phyloP scores from a whole-genome alignment of 2,797 vertebrate genomes.

The Microcaecilia unicolor region DNA sequence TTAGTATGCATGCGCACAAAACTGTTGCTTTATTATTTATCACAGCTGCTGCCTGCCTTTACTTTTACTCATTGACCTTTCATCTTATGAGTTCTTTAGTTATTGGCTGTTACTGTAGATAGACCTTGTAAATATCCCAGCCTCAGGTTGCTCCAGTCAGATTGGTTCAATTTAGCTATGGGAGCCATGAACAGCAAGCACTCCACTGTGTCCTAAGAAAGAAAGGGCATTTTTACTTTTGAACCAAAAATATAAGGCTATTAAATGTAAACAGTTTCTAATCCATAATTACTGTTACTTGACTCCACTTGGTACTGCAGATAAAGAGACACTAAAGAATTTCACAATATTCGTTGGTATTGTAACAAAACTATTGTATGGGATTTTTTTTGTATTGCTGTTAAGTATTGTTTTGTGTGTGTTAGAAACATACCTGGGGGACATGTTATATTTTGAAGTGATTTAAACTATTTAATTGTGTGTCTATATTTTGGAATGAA shows the following conservation, averaged over 20 bases:
- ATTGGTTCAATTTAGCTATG: conserved; percentile 45
- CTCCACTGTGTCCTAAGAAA: conserved; percentile 48
- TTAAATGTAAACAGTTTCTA: conserved; percentile 55
- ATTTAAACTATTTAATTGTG: conserved; percentile 79
- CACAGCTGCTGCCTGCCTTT: conserved; percentile 49
- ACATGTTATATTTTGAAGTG: conserved; percentile 81
- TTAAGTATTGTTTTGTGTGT: conserved; percentile 70
- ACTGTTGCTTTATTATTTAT: conserved; percentile 59
- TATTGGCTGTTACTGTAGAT: conserved; percentile 60
- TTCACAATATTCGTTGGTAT: conserved; percentile 64
- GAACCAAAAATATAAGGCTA: conserved; percentile 61
- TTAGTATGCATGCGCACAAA: conserved; percentile 73
- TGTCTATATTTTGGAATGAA: conserved; percentile 81
- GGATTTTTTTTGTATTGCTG: conserved; percentile 67
- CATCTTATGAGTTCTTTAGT: conserved; percentile 46
- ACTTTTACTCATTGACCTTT: conserved; percentile 53
- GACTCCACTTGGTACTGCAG: conserved; percentile 54
- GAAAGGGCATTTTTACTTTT: conserved; percentile 58
- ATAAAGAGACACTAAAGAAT: conserved; percentile 56
- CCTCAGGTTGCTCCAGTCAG: conserved; percentile 41
- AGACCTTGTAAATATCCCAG: conserved; percentile 62
- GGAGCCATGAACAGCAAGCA: conserved; percentile 40
- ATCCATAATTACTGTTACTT: conserved; percentile 59
- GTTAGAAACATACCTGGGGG: conserved; percentile 64
- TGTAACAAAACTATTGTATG: conserved; percentile 70